Base-by-base conservation (phyloP, 2,797 vertebrate species). In the Etheostoma perlongum region DNA sequence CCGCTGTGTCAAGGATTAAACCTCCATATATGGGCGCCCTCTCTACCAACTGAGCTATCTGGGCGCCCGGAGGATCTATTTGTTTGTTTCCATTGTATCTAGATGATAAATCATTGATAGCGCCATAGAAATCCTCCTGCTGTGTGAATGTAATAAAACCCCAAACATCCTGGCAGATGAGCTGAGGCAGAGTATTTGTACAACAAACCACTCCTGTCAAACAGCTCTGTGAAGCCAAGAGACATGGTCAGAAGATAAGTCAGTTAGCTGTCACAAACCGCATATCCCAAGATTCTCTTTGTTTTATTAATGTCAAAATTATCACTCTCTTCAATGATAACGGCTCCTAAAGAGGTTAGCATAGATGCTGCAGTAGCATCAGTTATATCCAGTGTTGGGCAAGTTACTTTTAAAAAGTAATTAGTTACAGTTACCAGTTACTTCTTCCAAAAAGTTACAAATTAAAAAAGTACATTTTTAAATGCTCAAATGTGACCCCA, bases 61-160 rank as follows among this genome's bases (percentile, higher is more conserved):
- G 30, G 30, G 30, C 30, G 5, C 30, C 5, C 30, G 13, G 63
- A 27, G 55, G 55, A 63, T 74, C 14, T 85, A 63, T 87, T 87
- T 85, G 69, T 83, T 88, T 79, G 74, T 78, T 85, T 90, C 71
- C 13, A 2, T 54, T 79, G 23, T 74, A 64, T 81, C 78, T 15
- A 52, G 61, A 83, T 71, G 57, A 72, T 81, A 78, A 84, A 81
- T 81, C 83, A 81, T 72, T 78, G 72, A 82, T 76, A 60, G 64
- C 59, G 16, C 27, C 46, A 12, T 51, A 80, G 76, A 81, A 80
- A 80, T 79, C 63, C 53, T 78, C 33, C 80, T 60, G 72, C 66
- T 81, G 68, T 36, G 40, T 40, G 19, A 82, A 72, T 85, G 76
- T 82, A 88, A 87, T 85, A 72, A 90, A 85, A 86, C 53, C 66